phyloP scores from a whole-genome alignment of 2,113 vertebrate species.

The Ellobius talpinus region DNA sequence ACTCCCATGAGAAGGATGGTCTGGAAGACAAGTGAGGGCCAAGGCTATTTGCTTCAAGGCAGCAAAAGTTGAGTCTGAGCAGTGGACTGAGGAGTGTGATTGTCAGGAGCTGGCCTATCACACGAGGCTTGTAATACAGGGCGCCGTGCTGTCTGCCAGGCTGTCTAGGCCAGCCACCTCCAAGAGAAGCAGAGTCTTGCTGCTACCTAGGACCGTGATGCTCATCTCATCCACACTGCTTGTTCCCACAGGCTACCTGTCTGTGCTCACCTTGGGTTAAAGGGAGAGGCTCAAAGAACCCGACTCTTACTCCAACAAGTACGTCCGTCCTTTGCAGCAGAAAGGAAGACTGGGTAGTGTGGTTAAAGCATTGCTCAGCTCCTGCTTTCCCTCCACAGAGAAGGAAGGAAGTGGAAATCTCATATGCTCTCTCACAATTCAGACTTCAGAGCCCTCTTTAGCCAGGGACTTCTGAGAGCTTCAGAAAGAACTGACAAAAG shows the following conservation, averaged over 20 bases:
- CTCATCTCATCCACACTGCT: not conserved
- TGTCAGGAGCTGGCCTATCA: too few species aligned
- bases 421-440: not conserved
- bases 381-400: not conserved
- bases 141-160: not conserved
- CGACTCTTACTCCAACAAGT: not conserved
- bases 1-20: not conserved
- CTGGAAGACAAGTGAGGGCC: not conserved
- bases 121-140: not conserved
- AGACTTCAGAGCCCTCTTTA: not conserved
- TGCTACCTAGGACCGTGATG: not conserved
- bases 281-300: not conserved
- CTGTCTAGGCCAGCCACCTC: not conserved
- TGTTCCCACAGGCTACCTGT: not conserved
- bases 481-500: too few species aligned
- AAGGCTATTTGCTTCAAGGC: not conserved
- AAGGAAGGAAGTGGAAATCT: not conserved
- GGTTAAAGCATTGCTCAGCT: not conserved
- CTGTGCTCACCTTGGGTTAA: not conserved
- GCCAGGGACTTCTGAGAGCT: not conserved
- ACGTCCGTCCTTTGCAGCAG: not conserved
- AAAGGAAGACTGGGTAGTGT: not conserved
- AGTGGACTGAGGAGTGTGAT: not conserved
- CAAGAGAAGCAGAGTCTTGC: not conserved
- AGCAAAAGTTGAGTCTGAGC: not conserved